Base-by-base conservation (phyloP, 2,888 invertebrate genomes). In the Himalopsyche kuldschensis region DNA sequence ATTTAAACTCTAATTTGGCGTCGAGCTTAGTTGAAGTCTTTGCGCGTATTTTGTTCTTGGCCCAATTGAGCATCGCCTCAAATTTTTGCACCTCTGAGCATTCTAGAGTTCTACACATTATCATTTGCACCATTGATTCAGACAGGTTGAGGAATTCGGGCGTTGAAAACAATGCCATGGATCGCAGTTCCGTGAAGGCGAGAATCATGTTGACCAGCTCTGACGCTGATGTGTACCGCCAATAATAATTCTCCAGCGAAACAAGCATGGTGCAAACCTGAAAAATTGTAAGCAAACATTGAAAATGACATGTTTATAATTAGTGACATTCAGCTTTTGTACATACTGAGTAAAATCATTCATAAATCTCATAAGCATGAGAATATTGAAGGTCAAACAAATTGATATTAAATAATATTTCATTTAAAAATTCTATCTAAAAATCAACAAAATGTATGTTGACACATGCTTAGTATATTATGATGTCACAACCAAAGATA, bases 121-220 rank as follows among this genome's bases (percentile, higher is more conserved):
- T 96, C 96, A 96, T 96, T 89, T 97, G 97, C 27, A 97, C 97
- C 97, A 98, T 97, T 4, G 97, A 97, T 89, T 98, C 98, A 87
- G 97, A 97, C 63, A 98, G 93, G 87, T 95, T 95, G 10, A 97
- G 92, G 89, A 97, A 98, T 88, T 97, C 97, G 0, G 94, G 91
- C 80, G 95, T 95, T 88, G 96, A 95, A 90, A 98, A 97, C 82
- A 98, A 92, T 87, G 96, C 95, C 87, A 95, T 95, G 10, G 97
- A 96, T 88, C 97, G 93, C 85, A 96, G 96, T 90, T 98, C 97
- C 78, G 96, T 95, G 90, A 96, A 98, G 30, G 96, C 96, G 85
- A 98, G 92, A 87, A 98, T 97, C 97, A 97, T 97, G 90, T 98
- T 97, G 87, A 98, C 97, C 88, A 98, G 91, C 90, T 98, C 97